Evolutionary conservation across 2,888 invertebrate genomes (phyloP).

Genomic region (Drosophila prostipennis): DNA sequence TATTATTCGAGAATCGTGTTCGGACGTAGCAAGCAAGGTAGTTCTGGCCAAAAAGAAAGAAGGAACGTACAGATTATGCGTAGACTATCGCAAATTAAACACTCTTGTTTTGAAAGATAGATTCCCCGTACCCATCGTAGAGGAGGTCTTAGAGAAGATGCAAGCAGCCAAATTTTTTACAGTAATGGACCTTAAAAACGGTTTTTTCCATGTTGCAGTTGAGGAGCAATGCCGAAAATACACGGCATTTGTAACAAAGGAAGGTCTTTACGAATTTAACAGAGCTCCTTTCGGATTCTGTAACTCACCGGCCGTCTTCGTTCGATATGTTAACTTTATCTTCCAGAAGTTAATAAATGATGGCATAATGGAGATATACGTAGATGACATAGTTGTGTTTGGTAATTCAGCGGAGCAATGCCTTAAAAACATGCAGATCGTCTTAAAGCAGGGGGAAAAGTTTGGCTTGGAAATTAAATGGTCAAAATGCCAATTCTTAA

Average conservation of each 20-base stretch:
- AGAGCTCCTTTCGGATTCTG: not conserved
- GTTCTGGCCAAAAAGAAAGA: conserved; percentile 2
- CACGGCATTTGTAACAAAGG: not conserved
- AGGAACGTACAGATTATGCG: not conserved
- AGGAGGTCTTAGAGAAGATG: not conserved
- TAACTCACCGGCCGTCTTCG: not conserved
- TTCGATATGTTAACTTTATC: conserved; percentile 2
- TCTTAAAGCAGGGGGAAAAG: no score
- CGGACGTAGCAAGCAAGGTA: not conserved
- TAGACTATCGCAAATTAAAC: not conserved
- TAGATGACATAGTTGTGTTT: no score
- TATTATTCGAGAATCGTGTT: not conserved
- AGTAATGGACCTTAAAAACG: no score
- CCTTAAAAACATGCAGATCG: no score
- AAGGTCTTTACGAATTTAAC: conserved; percentile 2
- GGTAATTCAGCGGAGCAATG: no score
- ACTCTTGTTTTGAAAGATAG: not conserved
- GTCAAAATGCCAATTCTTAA: no score
- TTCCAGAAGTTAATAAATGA: no score
- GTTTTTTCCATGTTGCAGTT: conserved; percentile 1
- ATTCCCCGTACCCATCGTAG: conserved; percentile 1
- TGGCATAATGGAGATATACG: no score
- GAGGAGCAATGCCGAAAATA: not conserved
- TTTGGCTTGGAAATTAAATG: no score
- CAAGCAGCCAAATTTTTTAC: no score